A percentile compares a stretch with the other conserved stretches of the same genome.
These are phyloP conservation scores for Pandemis heparana DNA, from an alignment of 2,888 invertebrate species.

Conservation along the genomic window DNA sequence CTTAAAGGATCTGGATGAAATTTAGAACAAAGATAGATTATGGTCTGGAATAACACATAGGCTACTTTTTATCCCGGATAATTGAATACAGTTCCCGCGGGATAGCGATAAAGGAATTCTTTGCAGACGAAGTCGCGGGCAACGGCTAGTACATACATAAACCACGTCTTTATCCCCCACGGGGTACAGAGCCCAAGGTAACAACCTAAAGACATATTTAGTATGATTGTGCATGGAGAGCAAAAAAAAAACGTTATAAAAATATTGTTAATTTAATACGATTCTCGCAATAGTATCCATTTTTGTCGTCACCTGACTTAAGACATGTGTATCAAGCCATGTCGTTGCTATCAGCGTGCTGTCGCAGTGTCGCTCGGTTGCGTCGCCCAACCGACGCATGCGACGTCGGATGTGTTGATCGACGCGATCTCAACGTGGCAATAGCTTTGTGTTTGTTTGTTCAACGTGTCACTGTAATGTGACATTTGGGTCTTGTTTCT, in stretches of 20 bases:
- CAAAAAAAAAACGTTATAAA: neutral
- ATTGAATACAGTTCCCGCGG: too few species aligned
- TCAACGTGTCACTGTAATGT: conserved; percentile 9
- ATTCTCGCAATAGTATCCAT: conserved; percentile 17
- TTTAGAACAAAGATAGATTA: too few species aligned
- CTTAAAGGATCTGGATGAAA: too few species aligned
- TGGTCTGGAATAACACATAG: too few species aligned
- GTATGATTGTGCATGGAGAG: neutral
- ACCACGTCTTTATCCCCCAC: too few species aligned
- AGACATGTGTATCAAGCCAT: conserved; percentile 9
- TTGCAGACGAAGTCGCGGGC: too few species aligned
- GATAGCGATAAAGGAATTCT: too few species aligned
- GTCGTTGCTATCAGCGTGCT: conserved; percentile 29
- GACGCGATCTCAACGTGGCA: conserved; percentile 20
- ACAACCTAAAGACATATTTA: too few species aligned
- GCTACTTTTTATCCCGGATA: too few species aligned
- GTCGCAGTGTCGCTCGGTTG: conserved; percentile 10
- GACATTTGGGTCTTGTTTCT: conserved; percentile 4
- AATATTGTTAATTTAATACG: neutral
- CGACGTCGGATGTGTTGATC: conserved; percentile 38
- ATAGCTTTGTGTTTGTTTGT: conserved; percentile 25
- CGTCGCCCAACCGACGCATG: conserved; percentile 8
- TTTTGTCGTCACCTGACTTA: conserved; percentile 17
- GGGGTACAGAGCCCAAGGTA: too few species aligned
- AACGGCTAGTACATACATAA: too few species aligned